Percentiles rank a stretch among this genome's conserved stretches.
phyloP scores from a whole-genome alignment of 2,888 invertebrate genomes.

The Drosophila putrida region DNA sequence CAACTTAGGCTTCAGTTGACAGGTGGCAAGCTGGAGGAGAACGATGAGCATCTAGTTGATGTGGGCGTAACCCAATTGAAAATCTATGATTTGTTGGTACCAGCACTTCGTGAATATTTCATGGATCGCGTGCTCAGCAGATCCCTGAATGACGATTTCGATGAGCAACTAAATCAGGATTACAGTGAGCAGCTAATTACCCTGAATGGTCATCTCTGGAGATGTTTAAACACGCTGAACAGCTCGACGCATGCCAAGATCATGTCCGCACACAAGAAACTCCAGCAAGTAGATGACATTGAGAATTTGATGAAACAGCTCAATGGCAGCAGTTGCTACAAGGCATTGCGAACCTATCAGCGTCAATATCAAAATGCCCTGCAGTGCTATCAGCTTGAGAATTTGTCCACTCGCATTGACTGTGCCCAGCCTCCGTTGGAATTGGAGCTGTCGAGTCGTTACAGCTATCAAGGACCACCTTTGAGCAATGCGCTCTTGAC shows the following conservation, averaged over 20 bases:
- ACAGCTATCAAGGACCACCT: slow-evolving; percentile 76
- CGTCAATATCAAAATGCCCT: slow-evolving; percentile 59
- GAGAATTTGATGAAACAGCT: slow-evolving; percentile 57
- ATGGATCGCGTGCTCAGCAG: slow-evolving; percentile 67
- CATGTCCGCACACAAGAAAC: slow-evolving; percentile 46
- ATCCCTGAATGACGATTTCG: slow-evolving; percentile 40
- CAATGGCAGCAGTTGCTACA: slow-evolving; percentile 65
- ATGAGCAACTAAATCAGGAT: slow-evolving; percentile 64
- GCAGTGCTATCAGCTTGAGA: slow-evolving; percentile 72
- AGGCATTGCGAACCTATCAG: slow-evolving; percentile 74
- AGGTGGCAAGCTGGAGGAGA: slow-evolving; percentile 13
- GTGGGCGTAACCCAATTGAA: slow-evolving; percentile 21
- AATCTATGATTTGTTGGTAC: slow-evolving; percentile 32
- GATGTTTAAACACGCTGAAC: slow-evolving; percentile 65
- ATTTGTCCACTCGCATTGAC: slow-evolving; percentile 70
- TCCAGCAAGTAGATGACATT: slow-evolving; percentile 53
- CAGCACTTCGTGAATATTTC: slow-evolving; percentile 75
- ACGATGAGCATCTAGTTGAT: slow-evolving; percentile 33
- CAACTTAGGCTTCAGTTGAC: slow-evolving; percentile 25
- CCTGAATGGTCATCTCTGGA: slow-evolving; percentile 64
- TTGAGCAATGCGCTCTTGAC: slow-evolving; percentile 71
- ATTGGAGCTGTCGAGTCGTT: slow-evolving; percentile 66
- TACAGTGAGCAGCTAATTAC: slow-evolving; percentile 74
- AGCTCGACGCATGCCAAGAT: slow-evolving; percentile 57
- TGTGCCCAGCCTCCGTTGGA: slow-evolving; percentile 47